Percentiles rank a stretch among this genome's conserved stretches.
Conservation (phyloP, 2,113 vertebrate species). For the Mustela nigripes region DNA sequence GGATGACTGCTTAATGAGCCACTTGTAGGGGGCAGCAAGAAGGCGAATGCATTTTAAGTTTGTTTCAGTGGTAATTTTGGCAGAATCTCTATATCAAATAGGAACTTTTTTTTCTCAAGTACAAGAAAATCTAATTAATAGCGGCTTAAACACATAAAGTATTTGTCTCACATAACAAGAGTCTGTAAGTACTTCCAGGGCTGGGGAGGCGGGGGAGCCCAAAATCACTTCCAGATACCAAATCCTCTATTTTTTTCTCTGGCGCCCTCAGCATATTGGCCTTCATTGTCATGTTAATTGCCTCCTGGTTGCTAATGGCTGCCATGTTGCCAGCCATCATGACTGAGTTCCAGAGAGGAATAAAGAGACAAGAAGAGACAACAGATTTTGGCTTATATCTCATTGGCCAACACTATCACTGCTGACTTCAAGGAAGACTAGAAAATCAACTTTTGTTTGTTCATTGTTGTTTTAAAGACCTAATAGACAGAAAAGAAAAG, state of each 20-base stretch:
- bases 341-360: not conserved
- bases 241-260: not conserved
- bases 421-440: not conserved
- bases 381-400: not conserved
- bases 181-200: not conserved
- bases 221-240: not conserved
- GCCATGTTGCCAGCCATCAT: not conserved
- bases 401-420: not conserved
- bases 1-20: not conserved
- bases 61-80: not conserved
- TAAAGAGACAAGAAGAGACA: not conserved
- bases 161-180: not conserved
- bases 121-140: constrained; percentile 64
- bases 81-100: not conserved
- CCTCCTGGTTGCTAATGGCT: not conserved
- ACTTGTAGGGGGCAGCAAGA: accelerated
- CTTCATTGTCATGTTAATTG: not conserved
- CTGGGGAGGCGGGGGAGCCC: not conserved
- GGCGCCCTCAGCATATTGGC: not conserved
- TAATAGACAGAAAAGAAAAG: not conserved
- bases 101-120: constrained; percentile 13
- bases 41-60: accelerated
- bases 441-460: not conserved
- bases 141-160: constrained; percentile 22
- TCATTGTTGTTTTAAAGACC: not conserved